Percentiles rank a stretch among this genome's conserved stretches.
Evolutionary conservation across 1,140 invertebrate genomes (phyloP).

Genomic region (Panagrolaimus sp.): DNA sequence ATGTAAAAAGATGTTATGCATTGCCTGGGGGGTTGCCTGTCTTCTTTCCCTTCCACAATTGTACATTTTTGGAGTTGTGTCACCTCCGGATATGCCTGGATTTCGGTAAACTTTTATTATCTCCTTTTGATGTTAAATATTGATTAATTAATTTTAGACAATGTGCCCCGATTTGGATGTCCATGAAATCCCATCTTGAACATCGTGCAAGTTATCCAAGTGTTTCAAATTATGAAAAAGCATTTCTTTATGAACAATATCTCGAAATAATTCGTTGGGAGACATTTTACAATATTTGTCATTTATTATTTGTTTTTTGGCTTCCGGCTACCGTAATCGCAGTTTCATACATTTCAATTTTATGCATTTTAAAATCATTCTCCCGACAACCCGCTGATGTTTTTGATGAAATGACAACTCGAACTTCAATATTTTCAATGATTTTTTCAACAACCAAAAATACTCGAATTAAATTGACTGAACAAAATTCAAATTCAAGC

Average conservation of each 20-base stretch:
- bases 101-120: conserved; percentile 11
- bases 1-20: conserved; percentile 40
- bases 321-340: conserved; percentile 51
- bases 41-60: conserved; percentile 51
- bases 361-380: conserved; percentile 46
- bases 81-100: conserved; percentile 13
- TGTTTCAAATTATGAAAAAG: conserved; percentile 9
- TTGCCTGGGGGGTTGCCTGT: conserved; percentile 48
- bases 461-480: too few relatives aligned
- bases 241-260: conserved; percentile 25
- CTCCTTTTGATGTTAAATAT: background rate
- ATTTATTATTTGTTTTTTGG: conserved; percentile 57
- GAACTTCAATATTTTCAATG: too few relatives aligned
- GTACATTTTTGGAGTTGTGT: conserved; percentile 51
- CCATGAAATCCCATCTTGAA: conserved; percentile 27
- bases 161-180: conserved; percentile 39
- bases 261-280: conserved; percentile 35
- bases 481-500: too few relatives aligned
- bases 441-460: too few relatives aligned
- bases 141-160: background rate
- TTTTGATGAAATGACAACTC: too few relatives aligned
- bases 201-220: too few relatives aligned
- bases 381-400: background rate
- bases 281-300: conserved; percentile 48
- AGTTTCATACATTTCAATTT: conserved; percentile 41